Conservation (phyloP, 2,113 vertebrate species). For the Antennarius striatus region DNA sequence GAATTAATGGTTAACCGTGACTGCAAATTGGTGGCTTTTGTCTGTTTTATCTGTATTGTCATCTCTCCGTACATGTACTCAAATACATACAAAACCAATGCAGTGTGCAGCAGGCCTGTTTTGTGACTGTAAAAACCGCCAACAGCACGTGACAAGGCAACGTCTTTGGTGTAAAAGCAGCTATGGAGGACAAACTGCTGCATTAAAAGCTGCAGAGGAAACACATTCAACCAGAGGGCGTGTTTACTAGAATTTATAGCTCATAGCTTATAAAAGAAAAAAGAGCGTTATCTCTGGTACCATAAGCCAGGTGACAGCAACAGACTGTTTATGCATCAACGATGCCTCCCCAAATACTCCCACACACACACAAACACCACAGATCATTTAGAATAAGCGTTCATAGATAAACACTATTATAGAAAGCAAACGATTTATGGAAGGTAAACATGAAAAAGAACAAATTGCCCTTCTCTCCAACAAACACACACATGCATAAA, state of each 20-base stretch:
- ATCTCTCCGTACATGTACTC: no score
- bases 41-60: no score
- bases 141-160: no score
- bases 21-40: no score
- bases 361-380: background rate
- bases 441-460: constrained; percentile 10
- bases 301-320: constrained; percentile 5
- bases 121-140: no score
- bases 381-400: background rate
- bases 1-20: no score
- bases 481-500: constrained; percentile 5
- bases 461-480: background rate
- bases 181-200: no score
- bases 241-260: background rate
- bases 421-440: constrained; percentile 21
- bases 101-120: no score
- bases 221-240: constrained; percentile 26
- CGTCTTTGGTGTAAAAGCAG: no score
- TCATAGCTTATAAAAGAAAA: background rate
- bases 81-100: no score
- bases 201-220: background rate
- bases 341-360: constrained; percentile 7
- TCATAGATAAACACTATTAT: constrained; percentile 15
- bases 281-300: constrained; percentile 7
- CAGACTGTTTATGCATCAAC: constrained; percentile 3